Evolutionary conservation across 2,113 vertebrate genomes (phyloP), one percentile per base, ranked within the genome.

Genomic region (Sminthopsis crassicaudata): DNA sequence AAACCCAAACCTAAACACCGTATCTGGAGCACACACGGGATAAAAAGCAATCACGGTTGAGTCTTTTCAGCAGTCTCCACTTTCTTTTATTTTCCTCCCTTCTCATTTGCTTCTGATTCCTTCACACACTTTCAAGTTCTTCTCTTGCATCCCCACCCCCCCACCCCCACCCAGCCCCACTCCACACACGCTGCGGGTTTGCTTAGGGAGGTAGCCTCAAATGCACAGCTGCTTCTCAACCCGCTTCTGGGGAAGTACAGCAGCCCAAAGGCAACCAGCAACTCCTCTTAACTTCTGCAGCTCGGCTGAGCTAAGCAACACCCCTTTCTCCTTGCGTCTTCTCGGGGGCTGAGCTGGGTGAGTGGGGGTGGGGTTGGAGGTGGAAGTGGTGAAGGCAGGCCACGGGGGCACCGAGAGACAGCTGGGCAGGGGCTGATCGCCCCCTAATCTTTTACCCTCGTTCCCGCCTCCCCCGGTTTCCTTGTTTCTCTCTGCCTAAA

Each of bases 281-380:
- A 98, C 98, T 98, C 96, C 97, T 95, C 96, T 97, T 97, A 98
- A 98, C 98, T 98, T 98, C 96, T 96, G 96, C 95, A 53, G 95
- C 54, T 93, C 95, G 1, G 92, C 96, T 14, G 95, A 95, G 96
- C 96, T 94, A 97, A 97, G 96, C 97, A 67, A 97, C 96, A 94
- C 97, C 97, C 67, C 96, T 94, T 76, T 95, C 95, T 97, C 96
- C 96, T 84, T 84, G 96, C 95, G 94, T 95, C 97, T 90, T 97
- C 96, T 92, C 36, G 90, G 96, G 97, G 97, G 97, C 96, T 95
- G 97, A 95, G 97, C 96, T 92, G 93, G 97, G 97, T 96, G 97
- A 97, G 97, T 97, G 97, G 97, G 97, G 97, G 97, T 94, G 97
- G 97, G 97, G 97, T n/a, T 90, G 94, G 91, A 95, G 97, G 95